These are phyloP conservation scores for Thryonomys swinderianus DNA, from an alignment of 2,113 vertebrate genomes.

Conservation along the genomic window DNA sequence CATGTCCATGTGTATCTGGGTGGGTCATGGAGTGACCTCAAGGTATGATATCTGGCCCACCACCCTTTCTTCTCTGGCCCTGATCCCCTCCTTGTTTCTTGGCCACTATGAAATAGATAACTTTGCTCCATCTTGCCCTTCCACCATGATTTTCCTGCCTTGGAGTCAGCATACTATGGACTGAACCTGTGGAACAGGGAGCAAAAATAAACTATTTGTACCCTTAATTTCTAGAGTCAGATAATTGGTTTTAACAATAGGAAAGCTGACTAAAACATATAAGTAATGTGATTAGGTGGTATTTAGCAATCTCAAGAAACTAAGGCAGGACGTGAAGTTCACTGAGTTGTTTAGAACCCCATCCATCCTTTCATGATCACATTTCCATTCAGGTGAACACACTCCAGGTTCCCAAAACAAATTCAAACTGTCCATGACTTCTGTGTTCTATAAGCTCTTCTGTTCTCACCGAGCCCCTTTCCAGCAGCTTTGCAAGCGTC, in stretches of 20 bases:
- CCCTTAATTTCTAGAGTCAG: not conserved
- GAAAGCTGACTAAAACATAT: not conserved
- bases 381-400: not conserved
- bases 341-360: not conserved
- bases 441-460: not conserved
- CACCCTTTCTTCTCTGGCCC: not conserved
- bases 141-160: not conserved
- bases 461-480: not conserved
- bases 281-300: no score
- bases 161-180: not conserved
- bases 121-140: not conserved
- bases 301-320: not conserved
- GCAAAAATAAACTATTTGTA: not conserved
- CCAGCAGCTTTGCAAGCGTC: not conserved
- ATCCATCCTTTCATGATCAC: not conserved
- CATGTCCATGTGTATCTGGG: not conserved
- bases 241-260: not conserved
- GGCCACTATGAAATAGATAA: not conserved
- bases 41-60: not conserved
- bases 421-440: not conserved
- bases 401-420: not conserved
- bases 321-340: not conserved
- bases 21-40: not conserved
- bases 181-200: not conserved
- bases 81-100: not conserved